Base-by-base conservation (phyloP, 2,113 vertebrate species). In the Phyllostomus hastatus region DNA sequence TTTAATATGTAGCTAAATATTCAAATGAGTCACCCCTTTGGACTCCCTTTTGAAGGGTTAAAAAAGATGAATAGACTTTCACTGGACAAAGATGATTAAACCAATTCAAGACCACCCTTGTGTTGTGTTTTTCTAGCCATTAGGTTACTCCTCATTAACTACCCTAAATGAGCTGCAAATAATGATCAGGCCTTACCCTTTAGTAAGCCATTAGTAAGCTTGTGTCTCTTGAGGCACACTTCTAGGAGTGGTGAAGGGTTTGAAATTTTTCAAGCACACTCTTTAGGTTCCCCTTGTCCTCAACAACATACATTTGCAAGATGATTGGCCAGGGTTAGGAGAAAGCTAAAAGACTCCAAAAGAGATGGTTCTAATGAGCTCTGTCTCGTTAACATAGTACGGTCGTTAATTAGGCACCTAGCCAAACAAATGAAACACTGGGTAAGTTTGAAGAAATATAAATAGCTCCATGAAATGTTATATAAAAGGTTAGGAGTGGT, bases 1-100 rank as follows among this genome's bases (percentile, higher is more conserved):
- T 97, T 95, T 94, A 82, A 90, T 80, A 83, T 80, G 79, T 88
- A 79, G 35, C 79, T 94, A 94, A 88, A 95, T 93, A 95, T 92
- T 87, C 73, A 93, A 90, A 82, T 90, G 81, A 85, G 52, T 95
- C 84, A 87, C 48, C 28, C 7, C 26, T 78, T 94, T 52, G 10
- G 24, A 69, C 59, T 95, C 50, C 12, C 3, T 93, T 89, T 78
- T 90, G 48, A 50, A 81, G 70, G 31, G 67, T 75, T 84, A 75
- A 61, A 94, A 88, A 94, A 41, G 73, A 82, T 91, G 66, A 93
- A 48, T 59, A 87, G 67, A 83, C 61, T 67, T 84, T 61, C 66
- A n/a, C 78, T 43, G 78, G 85, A 94, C 69, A 89, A 91, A 85
- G 82, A 91, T 41, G 89, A 90, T 59, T 83, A 84, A 95, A 66